Evolutionary conservation across 2,797 vertebrate species (phyloP), one percentile per base, ranked within the genome.

Genomic region (Loris lydekkerianus): DNA sequence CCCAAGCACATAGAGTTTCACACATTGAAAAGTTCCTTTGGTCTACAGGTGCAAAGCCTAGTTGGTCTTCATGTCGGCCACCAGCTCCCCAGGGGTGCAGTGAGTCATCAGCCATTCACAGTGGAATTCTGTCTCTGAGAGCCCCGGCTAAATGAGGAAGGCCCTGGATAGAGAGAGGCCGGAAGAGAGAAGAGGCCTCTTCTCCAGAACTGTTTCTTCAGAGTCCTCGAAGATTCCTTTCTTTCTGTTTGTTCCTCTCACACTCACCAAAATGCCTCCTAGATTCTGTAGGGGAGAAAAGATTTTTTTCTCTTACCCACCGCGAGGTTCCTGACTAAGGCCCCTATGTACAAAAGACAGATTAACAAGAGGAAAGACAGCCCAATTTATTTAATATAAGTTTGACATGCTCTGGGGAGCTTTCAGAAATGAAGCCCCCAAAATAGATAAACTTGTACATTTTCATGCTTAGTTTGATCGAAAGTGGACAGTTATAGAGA

Each of bases 181-280:
- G 2, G 40, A 40, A 4, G 37, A 9, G 10, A 3, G n/a, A 40
- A 75, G 46, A 63, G 3, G 0, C 4, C 40, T 20, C 6, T 9
- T 1, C 27, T 17, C 61, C 4, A 10, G 0, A 75, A 76, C 2
- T 29, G n/a, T 91, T 87, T 84, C 73, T 67, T 5, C 5, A 34
- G 49, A 87, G 86, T 89, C 17, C 40, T 69, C 5, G 0, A 87
- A 31, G 29, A 67, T 31, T 70, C 46, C 31, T 76, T 8, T 10
- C 13, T 60, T 40, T 21, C 17, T 56, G 11, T 5, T 46, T 13
- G 75, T 72, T 34, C 11, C 46, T n/a, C 23, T 21, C 9, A 56
- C 14, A 15, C 40, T 69, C 75, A 56, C 61, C 76, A 73, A 92
- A 87, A 69, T 21, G 76, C 43, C 75, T 80, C 85, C 17, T 3